Conservation (phyloP, 2,113 vertebrate genomes). For the Dasyprocta punctata region DNA sequence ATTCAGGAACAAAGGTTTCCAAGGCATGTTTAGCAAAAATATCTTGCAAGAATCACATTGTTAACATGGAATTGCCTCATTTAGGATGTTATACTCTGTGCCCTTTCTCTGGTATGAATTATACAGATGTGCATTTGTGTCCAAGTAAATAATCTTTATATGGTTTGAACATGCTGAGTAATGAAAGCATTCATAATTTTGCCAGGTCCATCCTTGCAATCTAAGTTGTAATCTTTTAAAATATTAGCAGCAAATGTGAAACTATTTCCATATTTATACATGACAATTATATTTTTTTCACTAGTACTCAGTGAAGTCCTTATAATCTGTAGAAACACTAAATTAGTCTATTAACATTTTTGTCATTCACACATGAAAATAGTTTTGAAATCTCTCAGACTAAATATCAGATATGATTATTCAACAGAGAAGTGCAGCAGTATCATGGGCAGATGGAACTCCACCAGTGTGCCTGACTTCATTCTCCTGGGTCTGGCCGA, state of each 20-base stretch:
- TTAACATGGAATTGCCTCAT: not conserved
- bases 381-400: not conserved
- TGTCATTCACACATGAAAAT: not conserved
- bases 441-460: not conserved
- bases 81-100: not conserved
- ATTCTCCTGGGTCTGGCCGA: not conserved
- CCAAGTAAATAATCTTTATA: accelerated
- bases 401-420: not conserved
- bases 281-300: not conserved
- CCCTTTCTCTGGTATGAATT: not conserved
- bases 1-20: not conserved
- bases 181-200: not conserved
- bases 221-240: accelerated
- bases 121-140: accelerated
- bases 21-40: not conserved
- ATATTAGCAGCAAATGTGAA: not conserved
- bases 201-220: accelerated
- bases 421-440: not conserved
- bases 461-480: not conserved
- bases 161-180: not conserved
- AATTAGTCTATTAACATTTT: not conserved
- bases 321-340: not conserved
- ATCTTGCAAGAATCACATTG: accelerated
- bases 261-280: not conserved
- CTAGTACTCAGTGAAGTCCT: not conserved